Evolutionary conservation across 2,113 vertebrate genomes (phyloP).

Genomic region (Ceratotherium simum): DNA sequence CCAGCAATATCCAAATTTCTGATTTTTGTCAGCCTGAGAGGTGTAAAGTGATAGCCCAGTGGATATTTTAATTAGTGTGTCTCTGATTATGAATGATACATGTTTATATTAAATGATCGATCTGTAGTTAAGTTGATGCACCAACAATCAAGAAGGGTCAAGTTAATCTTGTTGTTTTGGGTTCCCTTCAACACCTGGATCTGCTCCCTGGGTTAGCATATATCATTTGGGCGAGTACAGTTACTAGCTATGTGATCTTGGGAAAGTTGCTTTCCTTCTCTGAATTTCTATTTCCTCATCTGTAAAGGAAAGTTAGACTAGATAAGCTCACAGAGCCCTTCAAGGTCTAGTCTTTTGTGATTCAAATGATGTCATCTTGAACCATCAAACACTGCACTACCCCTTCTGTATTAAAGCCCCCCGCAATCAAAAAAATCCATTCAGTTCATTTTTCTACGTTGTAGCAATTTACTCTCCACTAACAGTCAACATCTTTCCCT

Average conservation of each 20-base stretch:
- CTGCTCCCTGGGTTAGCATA: not conserved
- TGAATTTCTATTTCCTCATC: not conserved
- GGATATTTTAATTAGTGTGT: slow-evolving; percentile 1
- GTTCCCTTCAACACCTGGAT: not conserved
- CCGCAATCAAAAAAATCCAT: not conserved
- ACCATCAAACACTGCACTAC: not conserved
- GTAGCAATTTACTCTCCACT: slow-evolving; percentile 37
- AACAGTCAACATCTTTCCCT: slow-evolving; percentile 27
- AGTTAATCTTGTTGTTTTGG: not conserved
- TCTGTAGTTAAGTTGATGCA: not conserved
- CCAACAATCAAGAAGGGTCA: slow-evolving; percentile 4
- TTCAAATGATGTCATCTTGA: slow-evolving; percentile 45
- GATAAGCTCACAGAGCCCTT: not conserved
- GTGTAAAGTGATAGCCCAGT: not conserved
- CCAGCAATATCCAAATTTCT: slow-evolving; percentile 8
- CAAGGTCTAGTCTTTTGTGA: not conserved
- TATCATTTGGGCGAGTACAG: not conserved
- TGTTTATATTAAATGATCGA: slow-evolving; percentile 31
- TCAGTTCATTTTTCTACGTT: slow-evolving; percentile 40
- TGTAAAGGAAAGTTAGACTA: not conserved
- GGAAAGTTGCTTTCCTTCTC: not conserved
- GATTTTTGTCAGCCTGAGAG: not conserved
- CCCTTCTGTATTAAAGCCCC: not conserved
- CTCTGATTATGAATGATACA: slow-evolving; percentile 31
- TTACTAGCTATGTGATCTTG: not conserved